These are phyloP conservation scores for Drosophila fungiperda DNA, from an alignment of 2,888 invertebrate genomes.

Conservation along the genomic window DNA sequence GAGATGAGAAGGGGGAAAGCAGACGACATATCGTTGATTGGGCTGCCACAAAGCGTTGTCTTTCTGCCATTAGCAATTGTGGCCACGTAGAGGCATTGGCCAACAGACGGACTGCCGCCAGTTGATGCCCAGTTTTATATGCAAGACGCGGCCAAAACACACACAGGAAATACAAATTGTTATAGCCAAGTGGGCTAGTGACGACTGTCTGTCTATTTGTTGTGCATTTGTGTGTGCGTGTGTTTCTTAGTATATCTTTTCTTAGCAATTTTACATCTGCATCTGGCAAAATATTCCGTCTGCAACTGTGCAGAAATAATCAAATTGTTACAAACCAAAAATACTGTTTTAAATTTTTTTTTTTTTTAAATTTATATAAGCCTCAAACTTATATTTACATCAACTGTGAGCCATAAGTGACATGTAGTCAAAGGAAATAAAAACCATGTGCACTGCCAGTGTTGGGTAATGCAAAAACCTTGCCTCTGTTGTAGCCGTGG, in stretches of 20 bases:
- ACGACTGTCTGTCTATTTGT: slow-evolving; percentile 25
- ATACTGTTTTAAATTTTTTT: not conserved
- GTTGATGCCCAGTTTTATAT: slow-evolving; percentile 39
- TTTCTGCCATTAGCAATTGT: slow-evolving; percentile 58
- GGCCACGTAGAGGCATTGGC: slow-evolving; percentile 49
- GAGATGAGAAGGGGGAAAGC: too few species aligned
- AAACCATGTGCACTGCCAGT: not conserved
- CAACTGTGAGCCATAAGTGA: slow-evolving; percentile 14
- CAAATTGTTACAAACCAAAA: not conserved
- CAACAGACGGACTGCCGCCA: slow-evolving; percentile 12
- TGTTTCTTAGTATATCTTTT: slow-evolving; percentile 16
- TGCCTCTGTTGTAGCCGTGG: slow-evolving; percentile 17
- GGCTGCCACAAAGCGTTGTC: slow-evolving; percentile 51
- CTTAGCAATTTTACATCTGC: slow-evolving; percentile 5
- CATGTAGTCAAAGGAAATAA: slow-evolving; percentile 25
- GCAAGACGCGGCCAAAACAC: slow-evolving; percentile 28
- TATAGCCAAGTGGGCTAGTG: slow-evolving; percentile 32
- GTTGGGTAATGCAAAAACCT: slow-evolving; percentile 12
- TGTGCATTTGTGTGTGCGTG: slow-evolving; percentile 4
- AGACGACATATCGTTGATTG: slow-evolving; percentile 61
- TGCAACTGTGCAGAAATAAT: not conserved
- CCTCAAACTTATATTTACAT: not conserved
- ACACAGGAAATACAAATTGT: slow-evolving; percentile 38
- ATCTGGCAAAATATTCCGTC: not conserved
- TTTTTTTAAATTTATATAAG: not conserved